A percentile compares a stretch with the other conserved stretches of the same genome.
Conservation (phyloP, 2,113 vertebrate genomes). For the Zosterops japonicus region DNA sequence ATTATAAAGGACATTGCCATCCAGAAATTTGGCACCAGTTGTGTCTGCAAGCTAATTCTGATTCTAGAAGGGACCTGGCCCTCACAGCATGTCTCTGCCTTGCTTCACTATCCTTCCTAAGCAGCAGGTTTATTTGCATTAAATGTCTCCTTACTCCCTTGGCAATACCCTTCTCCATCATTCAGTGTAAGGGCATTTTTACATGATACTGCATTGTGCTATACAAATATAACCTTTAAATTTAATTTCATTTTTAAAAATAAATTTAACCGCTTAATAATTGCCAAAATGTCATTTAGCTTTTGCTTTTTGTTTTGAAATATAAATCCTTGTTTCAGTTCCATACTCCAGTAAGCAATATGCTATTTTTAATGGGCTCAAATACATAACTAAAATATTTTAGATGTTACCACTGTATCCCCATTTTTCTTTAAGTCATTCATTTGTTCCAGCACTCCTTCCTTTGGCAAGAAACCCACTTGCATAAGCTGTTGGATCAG, state of each 20-base stretch:
- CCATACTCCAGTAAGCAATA: background rate
- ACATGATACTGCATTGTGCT: background rate
- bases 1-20: background rate
- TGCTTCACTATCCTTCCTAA: background rate
- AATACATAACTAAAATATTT: background rate
- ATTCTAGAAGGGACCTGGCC: background rate
- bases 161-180: background rate
- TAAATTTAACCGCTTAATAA: background rate
- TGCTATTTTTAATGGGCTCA: background rate
- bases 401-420: background rate
- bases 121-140: background rate
- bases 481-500: conserved; percentile 53
- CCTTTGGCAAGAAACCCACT: conserved; percentile 47
- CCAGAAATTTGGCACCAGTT: background rate
- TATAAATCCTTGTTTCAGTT: background rate
- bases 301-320: background rate
- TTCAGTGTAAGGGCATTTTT: background rate
- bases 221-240: background rate
- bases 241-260: background rate
- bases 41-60: background rate
- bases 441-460: conserved; percentile 21
- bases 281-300: background rate
- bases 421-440: conserved; percentile 30
- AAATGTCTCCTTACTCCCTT: background rate
- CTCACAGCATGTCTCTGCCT: background rate